These are phyloP conservation scores for Lutjanus erythropterus DNA, from an alignment of 2,113 vertebrate genomes.

Conservation along the genomic window DNA sequence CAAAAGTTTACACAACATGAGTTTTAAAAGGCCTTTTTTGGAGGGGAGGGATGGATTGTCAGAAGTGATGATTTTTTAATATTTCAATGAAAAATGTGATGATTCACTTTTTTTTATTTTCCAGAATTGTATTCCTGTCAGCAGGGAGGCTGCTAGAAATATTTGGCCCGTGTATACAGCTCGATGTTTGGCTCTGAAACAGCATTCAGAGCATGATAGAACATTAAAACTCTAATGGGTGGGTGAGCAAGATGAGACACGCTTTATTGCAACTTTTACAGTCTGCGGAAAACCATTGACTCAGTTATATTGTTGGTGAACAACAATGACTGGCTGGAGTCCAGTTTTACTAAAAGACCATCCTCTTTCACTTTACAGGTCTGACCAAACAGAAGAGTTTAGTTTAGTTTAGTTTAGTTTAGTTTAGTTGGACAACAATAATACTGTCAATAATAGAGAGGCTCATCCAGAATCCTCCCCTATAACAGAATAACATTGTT, in stretches of 20 bases:
- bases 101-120: background rate
- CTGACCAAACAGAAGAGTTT: background rate
- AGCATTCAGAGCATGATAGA: conserved; percentile 24
- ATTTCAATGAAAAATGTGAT: background rate
- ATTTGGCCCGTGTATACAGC: background rate
- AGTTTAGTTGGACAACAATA: too few relatives aligned
- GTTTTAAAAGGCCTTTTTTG: background rate
- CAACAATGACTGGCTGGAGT: background rate
- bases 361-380: background rate
- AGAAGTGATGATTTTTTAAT: background rate
- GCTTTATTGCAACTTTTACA: conserved; percentile 47
- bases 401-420: too few relatives aligned
- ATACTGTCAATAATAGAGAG: too few relatives aligned
- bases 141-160: background rate
- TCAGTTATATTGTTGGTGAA: conserved; percentile 14
- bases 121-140: conserved; percentile 9
- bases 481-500: too few relatives aligned
- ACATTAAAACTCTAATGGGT: conserved; percentile 47
- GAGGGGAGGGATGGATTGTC: background rate
- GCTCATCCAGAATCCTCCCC: too few relatives aligned
- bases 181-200: conserved; percentile 32
- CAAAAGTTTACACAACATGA: background rate
- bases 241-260: conserved; percentile 33
- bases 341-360: background rate
- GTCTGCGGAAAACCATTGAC: conserved; percentile 35